phyloP scores from a whole-genome alignment of 1,140 invertebrate genomes.

The Heliothis virescens region DNA sequence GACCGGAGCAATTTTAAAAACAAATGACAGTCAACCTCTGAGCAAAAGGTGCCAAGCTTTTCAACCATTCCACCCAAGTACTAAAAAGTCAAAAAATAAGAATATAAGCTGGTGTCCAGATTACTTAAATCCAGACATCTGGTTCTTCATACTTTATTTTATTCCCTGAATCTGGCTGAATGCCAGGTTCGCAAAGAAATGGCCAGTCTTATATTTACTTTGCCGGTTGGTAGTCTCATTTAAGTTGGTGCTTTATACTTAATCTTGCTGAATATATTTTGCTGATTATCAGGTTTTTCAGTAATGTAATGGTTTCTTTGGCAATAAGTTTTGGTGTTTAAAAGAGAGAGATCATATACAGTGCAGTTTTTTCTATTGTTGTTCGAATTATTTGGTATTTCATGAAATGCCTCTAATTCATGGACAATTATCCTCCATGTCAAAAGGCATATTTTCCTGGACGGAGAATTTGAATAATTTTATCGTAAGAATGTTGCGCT shows the following conservation, averaged over 20 bases:
- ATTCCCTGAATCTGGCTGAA: background rate
- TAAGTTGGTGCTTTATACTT: background rate
- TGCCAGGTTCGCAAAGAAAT: conserved; percentile 5
- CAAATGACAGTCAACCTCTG: background rate
- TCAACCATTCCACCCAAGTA: background rate
- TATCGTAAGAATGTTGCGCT: too few relatives aligned
- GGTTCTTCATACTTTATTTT: background rate
- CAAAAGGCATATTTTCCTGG: too few relatives aligned
- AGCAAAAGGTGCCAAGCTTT: conserved; percentile 1
- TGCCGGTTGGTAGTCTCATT: background rate
- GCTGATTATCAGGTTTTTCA: background rate
- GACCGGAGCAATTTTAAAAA: background rate
- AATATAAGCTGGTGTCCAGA: background rate
- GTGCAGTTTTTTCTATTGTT: too few relatives aligned
- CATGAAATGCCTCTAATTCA: too few relatives aligned
- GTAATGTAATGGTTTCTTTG: background rate
- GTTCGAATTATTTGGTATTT: too few relatives aligned
- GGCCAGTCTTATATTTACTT: conserved; percentile 1
- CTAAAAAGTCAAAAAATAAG: too few relatives aligned
- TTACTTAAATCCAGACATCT: conserved; percentile 8
- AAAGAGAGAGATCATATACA: too few relatives aligned
- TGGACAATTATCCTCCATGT: too few relatives aligned
- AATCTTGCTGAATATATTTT: conserved; percentile 6
- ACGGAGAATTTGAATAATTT: too few relatives aligned
- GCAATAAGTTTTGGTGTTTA: too few relatives aligned